Evolutionary conservation across 2,888 invertebrate genomes (phyloP).

Genomic region (Teleogryllus oceanicus): DNA sequence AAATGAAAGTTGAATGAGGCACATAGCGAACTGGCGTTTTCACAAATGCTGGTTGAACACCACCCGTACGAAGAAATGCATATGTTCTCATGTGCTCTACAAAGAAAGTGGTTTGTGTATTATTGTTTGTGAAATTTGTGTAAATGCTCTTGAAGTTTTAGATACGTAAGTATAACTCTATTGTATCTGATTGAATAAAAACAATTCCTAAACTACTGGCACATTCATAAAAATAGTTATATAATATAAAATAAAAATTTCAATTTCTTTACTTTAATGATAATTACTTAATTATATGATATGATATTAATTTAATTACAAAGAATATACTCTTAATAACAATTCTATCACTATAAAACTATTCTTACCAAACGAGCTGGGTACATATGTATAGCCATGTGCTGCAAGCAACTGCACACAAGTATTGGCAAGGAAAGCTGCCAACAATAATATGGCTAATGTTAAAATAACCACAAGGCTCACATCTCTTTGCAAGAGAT

Average conservation of each 20-base stretch:
- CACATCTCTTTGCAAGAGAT: slow-evolving; percentile 59
- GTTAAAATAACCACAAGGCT: slow-evolving; percentile 69
- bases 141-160: no score
- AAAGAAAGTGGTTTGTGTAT: slow-evolving; percentile 35
- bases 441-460: slow-evolving; percentile 67
- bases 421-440: slow-evolving; percentile 77
- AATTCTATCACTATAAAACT: no score
- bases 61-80: slow-evolving; percentile 63
- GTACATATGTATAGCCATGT: slow-evolving; percentile 69
- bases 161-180: no score
- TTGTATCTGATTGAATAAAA: no score
- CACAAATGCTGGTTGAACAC: slow-evolving; percentile 59
- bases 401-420: slow-evolving; percentile 74
- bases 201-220: no score
- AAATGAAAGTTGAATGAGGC: slow-evolving; percentile 66
- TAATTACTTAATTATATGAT: no score
- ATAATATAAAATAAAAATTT: no score
- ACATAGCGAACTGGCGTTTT: slow-evolving; percentile 64
- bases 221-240: no score
- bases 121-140: not conserved
- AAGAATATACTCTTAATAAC: no score
- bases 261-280: no score
- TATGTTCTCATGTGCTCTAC: slow-evolving; percentile 69
- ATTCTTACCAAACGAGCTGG: slow-evolving; percentile 79
- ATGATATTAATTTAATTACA: no score